phyloP scores from a whole-genome alignment of 2,797 vertebrate species.

The Yasuhikotakia modesta region DNA sequence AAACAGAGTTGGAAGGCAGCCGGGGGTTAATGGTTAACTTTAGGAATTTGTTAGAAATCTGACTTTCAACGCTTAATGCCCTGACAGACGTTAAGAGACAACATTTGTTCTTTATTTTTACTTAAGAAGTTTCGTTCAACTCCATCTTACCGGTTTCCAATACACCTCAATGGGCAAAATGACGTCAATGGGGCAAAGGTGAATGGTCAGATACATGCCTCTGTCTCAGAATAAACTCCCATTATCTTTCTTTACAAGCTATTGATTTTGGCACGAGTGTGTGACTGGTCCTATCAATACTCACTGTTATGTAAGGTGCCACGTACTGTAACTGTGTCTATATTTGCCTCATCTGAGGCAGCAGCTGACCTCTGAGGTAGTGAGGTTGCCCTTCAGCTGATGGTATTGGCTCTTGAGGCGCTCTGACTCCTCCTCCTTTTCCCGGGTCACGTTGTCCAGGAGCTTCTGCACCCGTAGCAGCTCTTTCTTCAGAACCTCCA shows the following conservation, averaged over 20 bases:
- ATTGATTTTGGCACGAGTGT: constrained; percentile 26
- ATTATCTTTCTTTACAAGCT: constrained; percentile 11
- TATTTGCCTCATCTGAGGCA: background rate
- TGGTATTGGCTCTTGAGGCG: constrained; percentile 86
- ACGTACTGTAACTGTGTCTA: background rate
- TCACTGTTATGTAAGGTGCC: background rate
- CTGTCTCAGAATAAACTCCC: constrained; percentile 11
- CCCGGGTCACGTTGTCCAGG: constrained; percentile 93
- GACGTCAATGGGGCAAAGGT: constrained; percentile 5
- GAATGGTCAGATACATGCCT: constrained; percentile 14
- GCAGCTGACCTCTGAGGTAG: constrained; percentile 86
- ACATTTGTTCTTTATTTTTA: background rate
- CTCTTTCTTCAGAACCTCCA: constrained; percentile 93
- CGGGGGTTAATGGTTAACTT: constrained; percentile 39
- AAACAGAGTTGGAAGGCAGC: background rate
- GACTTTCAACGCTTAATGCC: constrained; percentile 19
- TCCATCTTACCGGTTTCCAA: background rate
- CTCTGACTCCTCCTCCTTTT: constrained; percentile 90
- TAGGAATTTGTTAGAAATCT: constrained; percentile 32
- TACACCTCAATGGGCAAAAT: background rate
- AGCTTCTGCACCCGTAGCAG: constrained; percentile 94
- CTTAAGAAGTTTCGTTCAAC: too few species aligned
- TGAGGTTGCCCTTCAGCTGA: constrained; percentile 84
- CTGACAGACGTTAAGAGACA: background rate
- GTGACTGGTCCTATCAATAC: constrained; percentile 11